phyloP scores from a whole-genome alignment of 2,113 vertebrate genomes.

The Numida meleagris region DNA sequence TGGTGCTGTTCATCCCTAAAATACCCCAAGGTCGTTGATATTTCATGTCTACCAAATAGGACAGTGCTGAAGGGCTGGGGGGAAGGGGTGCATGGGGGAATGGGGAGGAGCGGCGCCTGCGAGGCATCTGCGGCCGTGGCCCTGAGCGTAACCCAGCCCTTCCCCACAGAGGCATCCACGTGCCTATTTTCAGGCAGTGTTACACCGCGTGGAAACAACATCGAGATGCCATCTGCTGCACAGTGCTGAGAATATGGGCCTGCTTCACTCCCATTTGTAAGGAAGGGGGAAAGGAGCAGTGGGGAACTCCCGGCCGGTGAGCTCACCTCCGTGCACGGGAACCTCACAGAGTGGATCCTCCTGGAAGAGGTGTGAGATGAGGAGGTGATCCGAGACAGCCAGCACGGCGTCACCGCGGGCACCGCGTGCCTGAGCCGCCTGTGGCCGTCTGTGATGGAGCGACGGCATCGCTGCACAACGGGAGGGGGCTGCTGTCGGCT shows the following conservation, averaged over 20 bases:
- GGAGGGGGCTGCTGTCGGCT: too few relatives aligned
- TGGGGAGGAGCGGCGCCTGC: background rate
- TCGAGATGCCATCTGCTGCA: rapidly evolving
- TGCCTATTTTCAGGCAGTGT: background rate
- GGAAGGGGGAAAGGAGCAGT: too few relatives aligned
- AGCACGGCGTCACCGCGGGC: too few relatives aligned
- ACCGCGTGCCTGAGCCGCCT: too few relatives aligned
- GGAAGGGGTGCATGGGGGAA: background rate
- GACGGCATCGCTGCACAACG: too few relatives aligned
- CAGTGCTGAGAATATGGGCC: rapidly evolving
- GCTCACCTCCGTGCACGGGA: too few relatives aligned
- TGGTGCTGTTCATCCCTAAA: background rate
- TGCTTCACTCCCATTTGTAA: background rate
- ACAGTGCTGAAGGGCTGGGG: background rate
- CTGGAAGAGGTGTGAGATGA: too few relatives aligned
- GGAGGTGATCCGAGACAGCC: too few relatives aligned
- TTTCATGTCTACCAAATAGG: background rate
- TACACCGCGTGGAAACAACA: background rate
- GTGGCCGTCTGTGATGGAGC: too few relatives aligned
- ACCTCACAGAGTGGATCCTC: too few relatives aligned
- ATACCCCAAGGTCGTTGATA: background rate
- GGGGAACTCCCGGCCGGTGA: too few relatives aligned
- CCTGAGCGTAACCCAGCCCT: background rate
- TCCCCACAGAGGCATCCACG: rapidly evolving
- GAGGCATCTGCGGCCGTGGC: background rate